Conservation (phyloP, 2,113 vertebrate genomes). For the Sterrhoptilus dennistouni region DNA sequence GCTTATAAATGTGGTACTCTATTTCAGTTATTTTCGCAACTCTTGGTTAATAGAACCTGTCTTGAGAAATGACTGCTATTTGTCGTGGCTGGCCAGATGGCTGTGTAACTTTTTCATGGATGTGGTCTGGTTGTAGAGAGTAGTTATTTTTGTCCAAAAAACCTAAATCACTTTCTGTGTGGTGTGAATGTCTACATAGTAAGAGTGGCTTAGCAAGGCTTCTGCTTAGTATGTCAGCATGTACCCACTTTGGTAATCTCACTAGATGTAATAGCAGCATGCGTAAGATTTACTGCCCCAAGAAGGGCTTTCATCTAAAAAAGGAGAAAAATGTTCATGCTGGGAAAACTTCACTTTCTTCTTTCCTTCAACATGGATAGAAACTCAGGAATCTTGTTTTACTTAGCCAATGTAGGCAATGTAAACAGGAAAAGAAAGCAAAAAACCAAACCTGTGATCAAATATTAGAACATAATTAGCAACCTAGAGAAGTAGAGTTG, state of each 20-base stretch:
- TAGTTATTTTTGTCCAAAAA: neutral
- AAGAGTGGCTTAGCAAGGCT: neutral
- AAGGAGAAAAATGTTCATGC: neutral
- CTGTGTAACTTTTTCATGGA: neutral
- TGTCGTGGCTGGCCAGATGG: fast-evolving
- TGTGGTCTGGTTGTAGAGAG: neutral
- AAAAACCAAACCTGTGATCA: neutral
- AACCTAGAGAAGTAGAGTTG: neutral
- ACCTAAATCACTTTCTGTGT: neutral
- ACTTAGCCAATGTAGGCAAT: neutral
- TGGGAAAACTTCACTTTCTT: neutral
- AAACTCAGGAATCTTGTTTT: neutral
- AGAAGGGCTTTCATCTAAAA: neutral
- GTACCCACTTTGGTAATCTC: neutral
- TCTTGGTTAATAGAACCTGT: neutral
- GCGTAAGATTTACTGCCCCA: neutral
- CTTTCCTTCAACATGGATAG: neutral
- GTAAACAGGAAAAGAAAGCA: neutral
- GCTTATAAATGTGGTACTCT: neutral
- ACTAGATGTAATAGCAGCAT: neutral
- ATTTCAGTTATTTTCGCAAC: neutral
- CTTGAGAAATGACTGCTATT: neutral
- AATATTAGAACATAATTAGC: neutral
- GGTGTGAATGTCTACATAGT: neutral
- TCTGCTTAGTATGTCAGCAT: neutral